Evolutionary conservation across 1,140 invertebrate genomes (phyloP), one percentile per base, ranked within the genome.

Genomic region (Daktulosphaira vitifoliae): DNA sequence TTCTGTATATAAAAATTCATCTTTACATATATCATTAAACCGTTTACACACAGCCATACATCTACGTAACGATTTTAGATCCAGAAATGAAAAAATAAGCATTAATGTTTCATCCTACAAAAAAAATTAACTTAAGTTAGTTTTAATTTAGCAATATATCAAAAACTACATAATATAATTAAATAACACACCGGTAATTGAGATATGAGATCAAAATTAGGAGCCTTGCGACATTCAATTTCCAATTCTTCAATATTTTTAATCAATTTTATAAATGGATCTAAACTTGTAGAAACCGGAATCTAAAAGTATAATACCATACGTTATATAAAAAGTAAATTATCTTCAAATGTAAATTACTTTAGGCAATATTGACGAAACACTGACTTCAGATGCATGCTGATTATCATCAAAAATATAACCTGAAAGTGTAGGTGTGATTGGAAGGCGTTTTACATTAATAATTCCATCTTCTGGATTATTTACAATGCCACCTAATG

Each of bases 31-130:
- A 53, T 83, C 78, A 70, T 85, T 80, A 70, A 92, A 88, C 67
- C 84, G 80, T 65, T 80, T 82, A 70, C 85, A 90, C 0, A 90
- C 85, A 74, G 83, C 82, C 8, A 88, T 83, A 72, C 87, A 83
- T 39, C 80, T 76, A 72, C 84, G 86, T 2, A 95, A 72, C 1
- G 89, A 89, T 70, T 81, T 80, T 48, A 92, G 78, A 73, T 92
- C 90, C 67, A 93, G 76, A 73, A 86, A 87, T 67, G 80, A 80
- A 69, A 91, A 81, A 68, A 91, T 87, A 53, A 83, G 78, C 29
- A 88, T 72, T 5, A 68, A 51, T 13, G 67, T 51, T 66, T 68
- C 67, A 37, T 69, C 59, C 65, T 68, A 65, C 25, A 37, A 59
- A 42, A 18, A 26, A 26, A 13, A 26, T 9, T 8, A 33, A 5